Conservation (phyloP, 2,888 invertebrate genomes). For the Hirtodrosophila histrioides region DNA sequence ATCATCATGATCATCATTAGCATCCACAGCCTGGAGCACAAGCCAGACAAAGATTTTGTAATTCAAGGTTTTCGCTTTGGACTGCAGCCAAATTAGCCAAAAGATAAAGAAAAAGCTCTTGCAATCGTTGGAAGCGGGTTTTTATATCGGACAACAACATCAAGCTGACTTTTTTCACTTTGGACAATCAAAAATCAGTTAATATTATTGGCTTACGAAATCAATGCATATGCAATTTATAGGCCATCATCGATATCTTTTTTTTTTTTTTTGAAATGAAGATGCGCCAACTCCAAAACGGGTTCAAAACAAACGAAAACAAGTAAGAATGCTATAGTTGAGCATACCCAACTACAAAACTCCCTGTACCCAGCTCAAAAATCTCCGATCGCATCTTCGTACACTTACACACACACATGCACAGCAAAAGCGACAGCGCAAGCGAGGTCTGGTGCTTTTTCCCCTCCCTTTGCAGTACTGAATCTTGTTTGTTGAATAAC, state of each 20-base stretch:
- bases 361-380: too few species aligned
- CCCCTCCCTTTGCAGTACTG: too few species aligned
- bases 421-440: too few species aligned
- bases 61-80: constrained; percentile 69
- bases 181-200: constrained; percentile 24
- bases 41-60: constrained; percentile 64
- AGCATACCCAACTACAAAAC: too few species aligned
- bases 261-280: too few species aligned
- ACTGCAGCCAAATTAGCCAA: constrained; percentile 60
- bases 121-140: constrained; percentile 18
- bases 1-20: constrained; percentile 27
- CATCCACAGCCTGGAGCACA: constrained; percentile 55
- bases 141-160: background rate
- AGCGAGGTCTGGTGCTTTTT: too few species aligned
- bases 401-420: too few species aligned
- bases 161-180: too few species aligned
- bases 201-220: constrained; percentile 51
- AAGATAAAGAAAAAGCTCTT: constrained; percentile 22
- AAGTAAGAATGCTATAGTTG: too few species aligned
- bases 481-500: too few species aligned
- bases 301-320: constrained; percentile 3
- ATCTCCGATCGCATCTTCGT: too few species aligned
- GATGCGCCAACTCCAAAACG: constrained; percentile 39
- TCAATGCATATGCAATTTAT: constrained; percentile 60
- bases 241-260: constrained; percentile 41